Percentiles rank a stretch among this genome's conserved stretches.
Evolutionary conservation across 2,113 vertebrate genomes (phyloP).

Genomic region (Gymnocephalus cernua): DNA sequence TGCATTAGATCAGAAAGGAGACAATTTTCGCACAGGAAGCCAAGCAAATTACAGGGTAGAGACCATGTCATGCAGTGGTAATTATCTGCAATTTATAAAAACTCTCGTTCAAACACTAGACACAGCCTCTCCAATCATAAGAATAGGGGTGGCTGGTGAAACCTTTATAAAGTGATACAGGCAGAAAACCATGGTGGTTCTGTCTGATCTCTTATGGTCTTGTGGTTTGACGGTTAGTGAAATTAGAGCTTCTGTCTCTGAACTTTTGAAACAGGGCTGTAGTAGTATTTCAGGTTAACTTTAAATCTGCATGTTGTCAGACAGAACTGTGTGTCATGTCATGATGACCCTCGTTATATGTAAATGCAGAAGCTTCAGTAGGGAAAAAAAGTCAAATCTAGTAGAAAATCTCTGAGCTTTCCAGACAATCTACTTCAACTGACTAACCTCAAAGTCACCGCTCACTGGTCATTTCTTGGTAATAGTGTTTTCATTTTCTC

Average conservation of each 20-base stretch:
- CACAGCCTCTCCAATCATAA: constrained; percentile 44
- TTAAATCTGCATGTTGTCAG: background rate
- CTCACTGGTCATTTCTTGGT: background rate
- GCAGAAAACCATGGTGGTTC: background rate
- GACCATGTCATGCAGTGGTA: constrained; percentile 73
- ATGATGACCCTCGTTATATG: background rate
- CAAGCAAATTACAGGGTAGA: constrained; percentile 78
- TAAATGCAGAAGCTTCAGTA: background rate
- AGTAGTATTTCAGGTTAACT: background rate
- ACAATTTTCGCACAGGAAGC: constrained; percentile 76
- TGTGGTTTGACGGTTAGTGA: background rate
- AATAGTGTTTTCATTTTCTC: background rate
- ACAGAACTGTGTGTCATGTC: background rate
- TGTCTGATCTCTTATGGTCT: background rate
- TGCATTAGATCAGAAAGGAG: constrained; percentile 70
- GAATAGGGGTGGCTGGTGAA: constrained; percentile 15
- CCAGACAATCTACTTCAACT: background rate
- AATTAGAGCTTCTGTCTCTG: background rate
- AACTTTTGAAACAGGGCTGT: background rate
- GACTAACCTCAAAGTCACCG: background rate
- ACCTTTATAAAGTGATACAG: constrained; percentile 1
- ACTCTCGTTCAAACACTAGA: constrained; percentile 66
- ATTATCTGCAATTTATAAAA: constrained; percentile 76
- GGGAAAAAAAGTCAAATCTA: constrained; percentile 9
- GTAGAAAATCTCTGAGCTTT: background rate